Conservation (phyloP, 2,113 vertebrate genomes). For the Limanda limanda region DNA sequence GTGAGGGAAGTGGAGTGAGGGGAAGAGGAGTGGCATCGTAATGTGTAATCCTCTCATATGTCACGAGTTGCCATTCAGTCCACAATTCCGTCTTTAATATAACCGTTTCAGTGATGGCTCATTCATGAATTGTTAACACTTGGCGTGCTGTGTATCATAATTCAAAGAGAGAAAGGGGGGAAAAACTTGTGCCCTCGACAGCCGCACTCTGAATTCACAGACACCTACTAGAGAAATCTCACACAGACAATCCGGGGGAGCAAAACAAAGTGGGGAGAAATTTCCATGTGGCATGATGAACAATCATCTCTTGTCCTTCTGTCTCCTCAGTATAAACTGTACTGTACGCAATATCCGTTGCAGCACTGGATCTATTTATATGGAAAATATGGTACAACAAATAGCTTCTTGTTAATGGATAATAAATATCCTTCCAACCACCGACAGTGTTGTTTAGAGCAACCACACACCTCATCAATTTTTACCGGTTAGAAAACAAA, state of each 20-base stretch:
- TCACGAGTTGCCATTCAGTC: conserved; percentile 32
- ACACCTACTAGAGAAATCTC: conserved; percentile 42
- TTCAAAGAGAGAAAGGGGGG: conserved; percentile 39
- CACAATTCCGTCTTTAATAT: conserved; percentile 35
- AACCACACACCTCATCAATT: conserved; percentile 34
- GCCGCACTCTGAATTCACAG: conserved; percentile 33
- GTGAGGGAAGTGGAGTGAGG: conserved; percentile 30
- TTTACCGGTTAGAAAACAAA: conserved; percentile 18
- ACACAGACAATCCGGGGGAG: conserved; percentile 30
- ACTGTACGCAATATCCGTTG: conserved; percentile 31
- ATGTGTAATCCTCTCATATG: background rate
- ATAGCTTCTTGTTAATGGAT: conserved; percentile 48
- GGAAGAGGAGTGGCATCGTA: conserved; percentile 24
- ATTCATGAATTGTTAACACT: conserved; percentile 64
- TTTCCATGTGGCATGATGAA: conserved; percentile 45
- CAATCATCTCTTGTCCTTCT: conserved; percentile 46
- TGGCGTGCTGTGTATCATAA: conserved; percentile 46
- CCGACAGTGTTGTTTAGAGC: background rate
- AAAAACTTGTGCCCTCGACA: conserved; percentile 19
- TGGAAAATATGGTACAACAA: conserved; percentile 44
- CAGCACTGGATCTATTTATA: conserved; percentile 40
- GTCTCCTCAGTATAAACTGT: conserved; percentile 20
- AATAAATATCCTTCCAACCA: conserved; percentile 40
- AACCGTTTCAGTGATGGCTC: conserved; percentile 46
- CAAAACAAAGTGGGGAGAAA: conserved; percentile 48